Conservation (phyloP, 2,797 vertebrate species). For the Sebastes trivittatus region DNA sequence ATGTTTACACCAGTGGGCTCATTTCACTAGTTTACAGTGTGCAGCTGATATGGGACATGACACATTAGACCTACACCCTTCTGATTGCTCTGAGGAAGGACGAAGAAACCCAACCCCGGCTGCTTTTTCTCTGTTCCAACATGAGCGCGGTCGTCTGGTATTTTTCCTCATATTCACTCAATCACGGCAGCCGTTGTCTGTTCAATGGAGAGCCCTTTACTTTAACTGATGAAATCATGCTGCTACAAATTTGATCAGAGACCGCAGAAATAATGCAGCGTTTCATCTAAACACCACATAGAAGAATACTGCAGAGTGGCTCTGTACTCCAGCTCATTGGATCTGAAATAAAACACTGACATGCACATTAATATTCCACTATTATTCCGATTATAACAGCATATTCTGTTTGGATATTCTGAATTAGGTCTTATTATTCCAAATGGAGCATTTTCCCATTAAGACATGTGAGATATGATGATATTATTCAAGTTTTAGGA, state of each 20-base stretch:
- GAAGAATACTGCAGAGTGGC: fast-evolving
- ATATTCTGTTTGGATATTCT: too few species aligned
- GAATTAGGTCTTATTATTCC: too few species aligned
- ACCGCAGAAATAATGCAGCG: neutral
- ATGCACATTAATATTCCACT: too few species aligned
- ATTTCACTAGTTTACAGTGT: neutral
- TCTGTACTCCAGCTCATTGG: neutral
- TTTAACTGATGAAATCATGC: neutral
- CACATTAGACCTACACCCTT: slow-evolving; percentile 54
- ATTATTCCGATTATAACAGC: too few species aligned
- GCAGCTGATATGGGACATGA: slow-evolving; percentile 35
- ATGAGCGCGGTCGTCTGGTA: slow-evolving; percentile 18
- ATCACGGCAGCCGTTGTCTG: neutral
- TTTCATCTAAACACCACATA: neutral
- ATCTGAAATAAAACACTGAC: neutral
- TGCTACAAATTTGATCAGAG: neutral
- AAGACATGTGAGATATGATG: too few species aligned
- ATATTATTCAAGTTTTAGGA: too few species aligned
- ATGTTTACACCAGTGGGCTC: slow-evolving; percentile 23
- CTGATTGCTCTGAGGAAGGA: slow-evolving; percentile 64
- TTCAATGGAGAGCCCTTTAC: neutral
- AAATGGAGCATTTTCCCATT: too few species aligned
- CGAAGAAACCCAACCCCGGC: slow-evolving; percentile 29
- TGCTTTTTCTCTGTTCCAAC: slow-evolving; percentile 20
- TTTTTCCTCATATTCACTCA: neutral